Percentiles rank a stretch among this genome's conserved stretches.
These are phyloP conservation scores for Ruditapes philippinarum DNA, from an alignment of 1,140 invertebrate species.

Conservation along the genomic window DNA sequence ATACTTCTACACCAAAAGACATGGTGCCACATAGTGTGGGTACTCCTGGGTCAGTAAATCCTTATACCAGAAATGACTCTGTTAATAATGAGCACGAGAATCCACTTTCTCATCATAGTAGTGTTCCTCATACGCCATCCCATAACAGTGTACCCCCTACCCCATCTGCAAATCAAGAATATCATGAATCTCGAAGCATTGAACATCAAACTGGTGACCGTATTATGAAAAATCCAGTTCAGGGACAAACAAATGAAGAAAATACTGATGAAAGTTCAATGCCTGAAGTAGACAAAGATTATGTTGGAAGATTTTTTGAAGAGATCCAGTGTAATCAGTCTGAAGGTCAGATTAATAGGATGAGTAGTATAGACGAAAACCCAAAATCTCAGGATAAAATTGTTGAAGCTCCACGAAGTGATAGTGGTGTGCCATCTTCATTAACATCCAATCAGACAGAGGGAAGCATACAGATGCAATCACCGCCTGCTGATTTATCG, in stretches of 20 bases:
- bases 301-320: conserved; percentile 73
- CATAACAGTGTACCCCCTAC: conserved; percentile 60
- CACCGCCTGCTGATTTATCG: conserved; percentile 73
- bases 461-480: conserved; percentile 64
- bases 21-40: conserved; percentile 47
- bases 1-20: conserved; percentile 63
- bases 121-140: conserved; percentile 70
- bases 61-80: conserved; percentile 64
- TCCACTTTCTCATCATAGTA: conserved; percentile 66
- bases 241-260: conserved; percentile 64
- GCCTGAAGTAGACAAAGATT: conserved; percentile 81
- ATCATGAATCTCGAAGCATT: conserved; percentile 57
- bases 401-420: conserved; percentile 64
- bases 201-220: conserved; percentile 29
- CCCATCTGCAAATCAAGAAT: conserved; percentile 56
- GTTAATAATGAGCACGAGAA: conserved; percentile 60
- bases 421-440: conserved; percentile 65
- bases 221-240: conserved; percentile 57
- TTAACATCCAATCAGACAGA: conserved; percentile 69
- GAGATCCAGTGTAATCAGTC: conserved; percentile 60
- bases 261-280: conserved; percentile 71
- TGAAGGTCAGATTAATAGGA: conserved; percentile 58
- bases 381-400: conserved; percentile 62
- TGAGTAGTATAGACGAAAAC: conserved; percentile 71
- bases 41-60: conserved; percentile 60